Evolutionary conservation across 1,140 invertebrate species (phyloP), one percentile per base, ranked within the genome.

Genomic region (Adelges cooleyi): DNA sequence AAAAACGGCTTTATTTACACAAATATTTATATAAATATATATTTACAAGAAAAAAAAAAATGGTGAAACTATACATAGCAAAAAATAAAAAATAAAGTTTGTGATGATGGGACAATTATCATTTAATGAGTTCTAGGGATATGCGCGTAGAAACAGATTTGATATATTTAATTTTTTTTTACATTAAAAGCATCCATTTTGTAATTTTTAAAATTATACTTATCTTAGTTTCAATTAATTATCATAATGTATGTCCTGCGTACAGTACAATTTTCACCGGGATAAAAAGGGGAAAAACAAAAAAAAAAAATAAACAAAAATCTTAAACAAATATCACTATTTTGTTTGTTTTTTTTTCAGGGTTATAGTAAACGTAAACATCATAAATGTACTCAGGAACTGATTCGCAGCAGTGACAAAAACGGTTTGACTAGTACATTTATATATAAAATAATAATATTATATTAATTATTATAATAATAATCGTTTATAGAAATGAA

Each of bases 301-400:
- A 9, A 42, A 22, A 10, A 25, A n/a, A 50, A 20, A 9, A 42
- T 20, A 10, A 25, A n/a, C 23, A 20, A 50, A 9, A 56, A 46
- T 62, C 42, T 48, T 22, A 18, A 62, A 48, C 17, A 62, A 62
- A 4, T 48, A 48, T 33, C 25, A 33, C 17, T 33, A 48, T 33
- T 22, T 33, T n/a, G 25, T 46, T 33, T n/a, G n/a, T n/a, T n/a
- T n/a, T n/a, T n/a, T n/a, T n/a, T n/a, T 62, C 33, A 38, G 46
- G 54, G 54, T 27, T 46, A 62, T 46, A 59, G 56, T 46, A 48
- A 48, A 59, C 23, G 10, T 44, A 44, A 54, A 56, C 22, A 46
- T 62, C 42, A 62, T 62, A 62, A 62, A 62, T 62, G 56, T 62
- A 62, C 56, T 62, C 56, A 62, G 56, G 56, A 62, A 62, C 56